Evolutionary conservation across 2,113 vertebrate genomes (phyloP), one percentile per base, ranked within the genome.

Genomic region (Panurus biarmicus): DNA sequence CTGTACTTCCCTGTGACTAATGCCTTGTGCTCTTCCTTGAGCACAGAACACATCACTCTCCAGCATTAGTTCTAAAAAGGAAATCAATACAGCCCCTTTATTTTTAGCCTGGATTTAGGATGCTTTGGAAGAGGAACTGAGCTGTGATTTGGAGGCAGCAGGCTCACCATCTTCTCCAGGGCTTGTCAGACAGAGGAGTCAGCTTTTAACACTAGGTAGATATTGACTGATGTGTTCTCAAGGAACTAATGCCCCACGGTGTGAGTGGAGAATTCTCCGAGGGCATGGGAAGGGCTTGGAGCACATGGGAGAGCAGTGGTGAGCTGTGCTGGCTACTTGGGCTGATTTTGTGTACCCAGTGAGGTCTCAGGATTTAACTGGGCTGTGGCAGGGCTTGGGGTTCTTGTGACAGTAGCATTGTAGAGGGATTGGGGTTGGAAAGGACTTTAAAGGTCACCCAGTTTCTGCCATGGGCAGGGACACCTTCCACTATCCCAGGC

Each of bases 101-200:
- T 93, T 93, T 96, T 94, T 72, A 90, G 84, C 31, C 13, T 36
- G 86, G 61, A 53, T 94, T 95, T 92, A 84, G 75, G 94, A 42
- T 75, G 65, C 61, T 86, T 86, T 54, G 51, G 60, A 61, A 73
- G 80, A 74, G 71, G 74, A 85, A 24, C 74, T 18, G 78, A 90
- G 75, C 71, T 77, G 66, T 57, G 70, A 85, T 87, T 62, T 81
- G 82, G 42, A 93, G 50, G n/a, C 83, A 77, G 60, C 45, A 61
- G 73, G 38, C 76, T 90, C 60, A 53, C 31, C 4, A 2, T 28
- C 50, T n/a, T 79, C 64, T 66, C 40, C 45, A 31, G 60, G 36
- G 45, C 66, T 54, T 60, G 51, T 78, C 79, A 90, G 84, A 28
- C 12, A 35, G 33, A 77, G 60, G 57, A 70, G 35, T 31, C 1